These are phyloP conservation scores for Hycleus phaleratus DNA, from an alignment of 1,140 invertebrate species.

Conservation along the genomic window DNA sequence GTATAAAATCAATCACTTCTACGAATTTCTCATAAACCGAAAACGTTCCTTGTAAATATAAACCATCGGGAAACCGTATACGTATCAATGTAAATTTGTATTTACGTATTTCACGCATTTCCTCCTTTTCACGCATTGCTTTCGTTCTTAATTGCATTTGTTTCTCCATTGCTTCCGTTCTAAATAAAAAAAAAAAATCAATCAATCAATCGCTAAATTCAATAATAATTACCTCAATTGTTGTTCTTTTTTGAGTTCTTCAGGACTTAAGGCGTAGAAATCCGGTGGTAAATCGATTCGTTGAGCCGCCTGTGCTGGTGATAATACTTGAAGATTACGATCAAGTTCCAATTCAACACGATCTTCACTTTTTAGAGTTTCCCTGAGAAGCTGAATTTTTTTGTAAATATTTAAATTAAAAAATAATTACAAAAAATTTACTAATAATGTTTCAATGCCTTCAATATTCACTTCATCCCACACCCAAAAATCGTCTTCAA, in stretches of 20 bases:
- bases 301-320: conserved; percentile 62
- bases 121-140: conserved; percentile 85
- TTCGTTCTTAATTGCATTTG: conserved; percentile 79
- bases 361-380: conserved; percentile 70
- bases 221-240: conserved; percentile 51
- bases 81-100: conserved; percentile 81
- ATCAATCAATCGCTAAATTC: background rate
- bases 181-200: conserved; percentile 34
- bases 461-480: conserved; percentile 50
- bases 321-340: conserved; percentile 73
- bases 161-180: conserved; percentile 69
- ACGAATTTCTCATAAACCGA: conserved; percentile 65
- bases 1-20: conserved; percentile 64
- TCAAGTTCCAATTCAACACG: conserved; percentile 76
- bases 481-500: conserved; percentile 56
- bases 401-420: background rate
- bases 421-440: conserved; percentile 32
- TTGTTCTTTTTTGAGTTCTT: conserved; percentile 81
- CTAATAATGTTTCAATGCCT: conserved; percentile 49
- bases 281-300: conserved; percentile 67
- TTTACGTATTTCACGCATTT: conserved; percentile 64
- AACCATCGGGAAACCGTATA: conserved; percentile 79
- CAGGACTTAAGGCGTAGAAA: conserved; percentile 70
- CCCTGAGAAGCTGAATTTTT: conserved; percentile 54
- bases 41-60: conserved; percentile 78